Percentiles rank a stretch among this genome's conserved stretches.
phyloP scores from a whole-genome alignment of 30 jellyfish, hydroid and myxozoan genomes.

The Nemopilema nomurai region DNA sequence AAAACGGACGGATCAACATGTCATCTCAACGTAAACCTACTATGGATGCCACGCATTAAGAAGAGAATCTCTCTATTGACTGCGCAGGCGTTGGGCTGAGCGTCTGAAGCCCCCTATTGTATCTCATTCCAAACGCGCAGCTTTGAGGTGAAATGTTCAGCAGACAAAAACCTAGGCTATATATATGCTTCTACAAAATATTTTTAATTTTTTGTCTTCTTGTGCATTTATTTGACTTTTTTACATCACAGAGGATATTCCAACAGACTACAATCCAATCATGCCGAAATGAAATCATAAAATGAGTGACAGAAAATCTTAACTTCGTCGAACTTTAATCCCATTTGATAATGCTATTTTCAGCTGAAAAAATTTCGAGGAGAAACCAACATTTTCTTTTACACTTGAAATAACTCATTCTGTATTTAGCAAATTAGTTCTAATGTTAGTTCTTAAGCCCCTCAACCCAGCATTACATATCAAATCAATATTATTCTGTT shows the following conservation, averaged over 20 bases:
- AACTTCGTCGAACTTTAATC: neutral
- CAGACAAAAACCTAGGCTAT: neutral
- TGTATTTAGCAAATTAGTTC: neutral
- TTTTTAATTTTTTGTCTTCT: neutral
- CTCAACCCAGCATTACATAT: too few relatives aligned
- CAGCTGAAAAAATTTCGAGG: neutral
- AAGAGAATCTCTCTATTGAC: neutral
- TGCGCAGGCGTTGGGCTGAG: neutral
- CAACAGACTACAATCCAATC: slow-evolving; percentile 74
- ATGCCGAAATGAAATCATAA: slow-evolving; percentile 24
- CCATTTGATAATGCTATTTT: neutral
- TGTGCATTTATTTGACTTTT: neutral
- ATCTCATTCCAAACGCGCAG: neutral
- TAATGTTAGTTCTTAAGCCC: neutral
- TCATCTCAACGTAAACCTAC: too few relatives aligned
- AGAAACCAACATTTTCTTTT: neutral
- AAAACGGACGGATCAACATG: too few relatives aligned
- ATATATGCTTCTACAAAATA: too few relatives aligned
- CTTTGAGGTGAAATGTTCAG: neutral
- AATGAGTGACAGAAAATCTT: neutral
- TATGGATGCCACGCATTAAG: neutral
- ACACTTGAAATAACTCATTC: neutral
- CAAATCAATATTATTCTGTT: too few relatives aligned
- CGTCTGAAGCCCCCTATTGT: neutral
- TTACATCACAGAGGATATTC: slow-evolving; percentile 54